A percentile compares a stretch with the other conserved stretches of the same genome.
Evolutionary conservation across 92 coral and sea anemone genomes (phyloP).

Genomic region (Siderastrea siderea): DNA sequence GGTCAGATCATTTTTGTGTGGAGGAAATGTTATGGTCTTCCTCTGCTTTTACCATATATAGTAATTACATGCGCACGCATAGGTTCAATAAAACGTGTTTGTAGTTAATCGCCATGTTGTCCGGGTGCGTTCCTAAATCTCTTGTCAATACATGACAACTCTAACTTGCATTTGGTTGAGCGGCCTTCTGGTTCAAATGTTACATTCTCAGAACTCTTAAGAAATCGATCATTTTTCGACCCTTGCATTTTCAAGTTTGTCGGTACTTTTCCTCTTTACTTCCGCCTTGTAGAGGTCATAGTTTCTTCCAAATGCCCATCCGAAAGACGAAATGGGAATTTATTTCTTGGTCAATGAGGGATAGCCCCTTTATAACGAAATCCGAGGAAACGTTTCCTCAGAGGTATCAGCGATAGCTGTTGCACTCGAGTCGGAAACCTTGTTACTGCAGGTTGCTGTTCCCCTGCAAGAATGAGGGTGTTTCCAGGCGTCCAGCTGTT

Average conservation of each 20-base stretch:
- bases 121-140: too few relatives aligned
- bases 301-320: neutral
- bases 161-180: too few relatives aligned
- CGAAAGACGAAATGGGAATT: constrained; percentile 10
- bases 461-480: constrained; percentile 17
- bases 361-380: neutral
- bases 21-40: too few relatives aligned
- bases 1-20: too few relatives aligned
- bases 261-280: neutral
- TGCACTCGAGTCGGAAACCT: neutral
- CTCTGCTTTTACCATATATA: too few relatives aligned
- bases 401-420: neutral
- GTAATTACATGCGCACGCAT: too few relatives aligned
- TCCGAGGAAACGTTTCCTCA: neutral
- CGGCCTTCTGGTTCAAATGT: too few relatives aligned
- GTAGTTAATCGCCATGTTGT: too few relatives aligned
- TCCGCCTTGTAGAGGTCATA: neutral
- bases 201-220: too few relatives aligned
- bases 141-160: too few relatives aligned
- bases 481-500: neutral
- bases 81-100: too few relatives aligned
- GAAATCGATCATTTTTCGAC: neutral
- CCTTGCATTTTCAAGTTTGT: neutral
- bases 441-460: too few relatives aligned
- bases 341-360: neutral